Conservation (phyloP, 2,888 invertebrate genomes). For the Scrobipalpa atriplicella region DNA sequence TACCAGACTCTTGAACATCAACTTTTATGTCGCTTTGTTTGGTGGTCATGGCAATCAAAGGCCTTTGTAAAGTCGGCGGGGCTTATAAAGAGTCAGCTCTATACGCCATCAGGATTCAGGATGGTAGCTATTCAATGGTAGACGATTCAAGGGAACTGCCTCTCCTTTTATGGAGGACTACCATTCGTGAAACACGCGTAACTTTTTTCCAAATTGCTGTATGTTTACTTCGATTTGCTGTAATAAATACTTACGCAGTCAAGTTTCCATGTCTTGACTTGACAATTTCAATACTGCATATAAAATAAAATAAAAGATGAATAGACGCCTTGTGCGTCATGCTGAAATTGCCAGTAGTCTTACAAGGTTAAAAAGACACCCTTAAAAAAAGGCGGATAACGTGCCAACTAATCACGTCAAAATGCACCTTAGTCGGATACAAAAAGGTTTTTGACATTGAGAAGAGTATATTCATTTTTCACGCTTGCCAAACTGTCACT, state of each 20-base stretch:
- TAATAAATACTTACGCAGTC: not conserved
- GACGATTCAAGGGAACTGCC: slow-evolving; percentile 38
- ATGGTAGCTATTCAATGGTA: slow-evolving; percentile 43
- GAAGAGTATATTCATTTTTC: slow-evolving; percentile 29
- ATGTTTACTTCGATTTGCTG: not conserved
- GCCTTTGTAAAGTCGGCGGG: slow-evolving; percentile 55
- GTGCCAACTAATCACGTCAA: not conserved
- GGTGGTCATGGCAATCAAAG: slow-evolving; percentile 60
- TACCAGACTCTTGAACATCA: slow-evolving; percentile 48
- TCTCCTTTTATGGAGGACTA: slow-evolving; percentile 24
- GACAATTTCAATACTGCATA: not conserved
- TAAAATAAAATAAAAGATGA: too few relatives aligned
- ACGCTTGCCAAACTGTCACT: slow-evolving; percentile 45
- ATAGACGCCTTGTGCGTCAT: too few relatives aligned
- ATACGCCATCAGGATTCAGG: slow-evolving; percentile 46
- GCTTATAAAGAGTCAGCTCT: slow-evolving; percentile 54
- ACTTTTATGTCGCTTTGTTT: slow-evolving; percentile 74
- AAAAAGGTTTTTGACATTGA: slow-evolving; percentile 7
- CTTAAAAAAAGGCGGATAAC: too few relatives aligned
- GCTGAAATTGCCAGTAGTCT: too few relatives aligned
- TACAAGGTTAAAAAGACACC: too few relatives aligned
- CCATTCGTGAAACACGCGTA: not conserved
- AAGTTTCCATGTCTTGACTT: not conserved
- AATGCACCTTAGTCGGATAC: slow-evolving; percentile 6
- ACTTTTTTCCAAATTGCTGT: slow-evolving; percentile 19